These are phyloP conservation scores for Clarias magur DNA, from an alignment of 2,113 vertebrate genomes.

Conservation along the genomic window DNA sequence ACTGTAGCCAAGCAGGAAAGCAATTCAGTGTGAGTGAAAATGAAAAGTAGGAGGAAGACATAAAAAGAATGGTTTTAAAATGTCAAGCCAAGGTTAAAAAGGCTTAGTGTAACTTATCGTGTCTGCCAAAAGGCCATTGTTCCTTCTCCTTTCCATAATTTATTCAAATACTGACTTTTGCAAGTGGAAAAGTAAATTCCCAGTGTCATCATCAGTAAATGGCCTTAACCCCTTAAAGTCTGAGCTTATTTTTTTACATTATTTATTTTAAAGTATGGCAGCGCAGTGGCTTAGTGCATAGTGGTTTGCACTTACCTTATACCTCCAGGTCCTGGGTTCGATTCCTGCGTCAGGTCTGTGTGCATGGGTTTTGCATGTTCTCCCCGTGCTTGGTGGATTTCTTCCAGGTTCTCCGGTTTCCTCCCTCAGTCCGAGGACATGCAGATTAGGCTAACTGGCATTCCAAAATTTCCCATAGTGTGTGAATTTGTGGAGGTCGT, in stretches of 20 bases:
- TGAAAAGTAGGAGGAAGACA: conserved; percentile 40
- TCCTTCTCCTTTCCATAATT: conserved; percentile 2
- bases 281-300: too few relatives aligned
- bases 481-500: too few relatives aligned
- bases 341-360: too few relatives aligned
- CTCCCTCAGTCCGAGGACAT: too few relatives aligned
- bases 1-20: conserved; percentile 19
- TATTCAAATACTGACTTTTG: conserved; percentile 14
- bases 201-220: conserved; percentile 47
- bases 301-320: too few relatives aligned
- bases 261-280: not conserved
- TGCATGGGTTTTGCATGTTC: too few relatives aligned
- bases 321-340: too few relatives aligned
- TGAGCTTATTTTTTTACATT: not conserved
- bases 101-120: conserved; percentile 15
- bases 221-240: conserved; percentile 13
- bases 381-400: too few relatives aligned
- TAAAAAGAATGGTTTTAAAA: conserved; percentile 48
- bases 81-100: conserved; percentile 37
- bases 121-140: conserved; percentile 45
- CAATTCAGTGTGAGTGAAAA: not conserved
- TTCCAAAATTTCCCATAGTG: too few relatives aligned
- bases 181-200: conserved; percentile 51
- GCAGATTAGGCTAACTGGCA: too few relatives aligned
- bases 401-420: too few relatives aligned